Conservation (phyloP, 2,113 vertebrate species). For the Pedionomus torquatus region DNA sequence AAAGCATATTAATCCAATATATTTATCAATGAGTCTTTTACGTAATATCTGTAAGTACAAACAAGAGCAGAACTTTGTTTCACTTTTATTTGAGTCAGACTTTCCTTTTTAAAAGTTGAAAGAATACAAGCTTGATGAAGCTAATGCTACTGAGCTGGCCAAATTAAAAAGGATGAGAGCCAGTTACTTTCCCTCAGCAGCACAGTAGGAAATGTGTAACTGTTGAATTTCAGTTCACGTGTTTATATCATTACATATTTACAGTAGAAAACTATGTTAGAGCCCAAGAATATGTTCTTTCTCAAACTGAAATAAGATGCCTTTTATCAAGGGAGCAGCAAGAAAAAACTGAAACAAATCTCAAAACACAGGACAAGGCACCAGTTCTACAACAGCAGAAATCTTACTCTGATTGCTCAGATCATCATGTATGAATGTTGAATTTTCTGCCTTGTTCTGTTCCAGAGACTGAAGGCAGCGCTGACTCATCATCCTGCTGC, state of each 20-base stretch:
- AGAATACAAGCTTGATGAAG: not conserved
- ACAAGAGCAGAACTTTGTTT: not conserved
- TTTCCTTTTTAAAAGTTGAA: not conserved
- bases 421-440: not conserved
- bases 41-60: not conserved
- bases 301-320: not conserved
- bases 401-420: not conserved
- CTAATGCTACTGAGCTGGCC: not conserved
- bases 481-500: conserved; percentile 93
- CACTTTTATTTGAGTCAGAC: not conserved
- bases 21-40: not conserved
- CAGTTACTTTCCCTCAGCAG: not conserved
- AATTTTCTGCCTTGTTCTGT: conserved; percentile 57
- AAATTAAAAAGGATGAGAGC: not conserved
- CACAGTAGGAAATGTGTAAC: not conserved
- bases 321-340: not conserved
- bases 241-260: not conserved
- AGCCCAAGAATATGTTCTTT: not conserved
- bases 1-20: rapidly evolving
- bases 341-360: not conserved
- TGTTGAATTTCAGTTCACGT: not conserved
- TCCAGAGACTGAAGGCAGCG: conserved; percentile 96
- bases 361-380: not conserved
- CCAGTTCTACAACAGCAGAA: not conserved
- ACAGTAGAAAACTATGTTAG: not conserved